These are phyloP conservation scores for Drosophila picticornis DNA, from an alignment of 2,888 invertebrate species.

Conservation along the genomic window DNA sequence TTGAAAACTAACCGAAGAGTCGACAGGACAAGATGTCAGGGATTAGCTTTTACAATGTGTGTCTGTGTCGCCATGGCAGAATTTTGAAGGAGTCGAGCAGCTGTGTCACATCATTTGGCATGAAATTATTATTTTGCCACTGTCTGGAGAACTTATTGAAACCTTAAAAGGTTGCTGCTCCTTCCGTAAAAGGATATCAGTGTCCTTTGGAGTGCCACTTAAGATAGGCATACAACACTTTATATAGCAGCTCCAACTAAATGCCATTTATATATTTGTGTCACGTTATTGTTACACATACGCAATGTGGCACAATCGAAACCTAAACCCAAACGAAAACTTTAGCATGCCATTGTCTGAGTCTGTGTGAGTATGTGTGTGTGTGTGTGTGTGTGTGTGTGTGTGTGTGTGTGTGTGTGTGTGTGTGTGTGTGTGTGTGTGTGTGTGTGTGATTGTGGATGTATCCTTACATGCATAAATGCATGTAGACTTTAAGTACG, in stretches of 20 bases:
- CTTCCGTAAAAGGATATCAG: conserved; percentile 53
- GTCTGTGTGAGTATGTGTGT: conserved; percentile 14
- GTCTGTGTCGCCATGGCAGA: background rate
- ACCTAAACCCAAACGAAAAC: conserved; percentile 18
- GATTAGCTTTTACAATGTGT: conserved; percentile 48
- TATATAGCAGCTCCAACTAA: conserved; percentile 15
- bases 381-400: background rate
- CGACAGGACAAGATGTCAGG: conserved; percentile 32
- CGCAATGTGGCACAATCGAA: conserved; percentile 49
- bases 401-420: conserved; percentile 14
- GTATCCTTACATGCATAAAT: conserved; percentile 52
- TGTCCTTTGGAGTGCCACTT: conserved; percentile 70
- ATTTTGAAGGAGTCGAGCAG: background rate
- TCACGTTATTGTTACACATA: conserved; percentile 75
- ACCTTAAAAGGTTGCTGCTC: conserved; percentile 56
- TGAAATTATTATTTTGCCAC: conserved; percentile 48
- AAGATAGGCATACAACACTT: conserved; percentile 35
- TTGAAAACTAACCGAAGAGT: conserved; percentile 65
- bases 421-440: conserved; percentile 1
- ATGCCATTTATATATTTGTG: conserved; percentile 56
- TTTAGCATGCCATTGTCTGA: conserved; percentile 1
- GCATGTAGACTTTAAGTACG: conserved; percentile 65
- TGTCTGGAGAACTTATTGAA: conserved; percentile 50
- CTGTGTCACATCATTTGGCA: conserved; percentile 28
- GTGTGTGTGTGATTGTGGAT: conserved; percentile 5